Base-by-base conservation (phyloP, 2,888 invertebrate species). In the Acleris holmiana region DNA sequence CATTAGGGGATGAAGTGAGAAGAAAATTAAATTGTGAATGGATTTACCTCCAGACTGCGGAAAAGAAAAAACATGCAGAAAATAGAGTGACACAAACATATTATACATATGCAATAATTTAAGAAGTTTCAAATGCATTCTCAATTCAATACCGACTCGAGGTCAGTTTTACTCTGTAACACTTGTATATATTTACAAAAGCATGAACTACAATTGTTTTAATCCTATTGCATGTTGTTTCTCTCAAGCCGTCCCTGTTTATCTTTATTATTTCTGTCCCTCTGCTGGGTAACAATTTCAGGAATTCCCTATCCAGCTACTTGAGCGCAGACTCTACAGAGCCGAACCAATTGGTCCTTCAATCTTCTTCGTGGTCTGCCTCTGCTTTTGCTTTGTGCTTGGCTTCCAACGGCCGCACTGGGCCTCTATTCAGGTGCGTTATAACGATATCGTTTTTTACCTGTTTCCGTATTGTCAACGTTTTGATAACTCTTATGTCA, bases 61-160 rank as follows among this genome's bases (percentile, higher is more conserved):
- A 63, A 47, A 50, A 56, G 41, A 41, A 48, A 54, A 17, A 48
- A 55, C 48, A 40, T 53, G 53, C 47, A 47, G 48, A 40, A 55
- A 61, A 61, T 40, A 41, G 49, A 50, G 50, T 50, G 51, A 41
- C 46, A 18, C 49, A 46, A 57, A 58, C 58, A 53, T 63, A 47
- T 53, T 64, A n/a, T n/a, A n/a, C n/a, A n/a, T n/a, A n/a, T 53
- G 58, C 47, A 63, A 63, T 63, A 23, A 58, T 63, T 58, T 21
- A 15, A 40, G 51, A 58, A 58, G 53, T 58, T 53, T 48, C 58
- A 64, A 54, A 57, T 41, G 58, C 58, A 53, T 64, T 53, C 64
- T 58, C 53, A 57, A 51, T 46, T 44, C 50, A 21, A 44, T 56
- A 56, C 4, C 15, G 46, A 35, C 46, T 47, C n/a, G 53, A 29